These are phyloP conservation scores for Dromiciops gliroides DNA, from an alignment of 2,113 vertebrate genomes.

Conservation along the genomic window DNA sequence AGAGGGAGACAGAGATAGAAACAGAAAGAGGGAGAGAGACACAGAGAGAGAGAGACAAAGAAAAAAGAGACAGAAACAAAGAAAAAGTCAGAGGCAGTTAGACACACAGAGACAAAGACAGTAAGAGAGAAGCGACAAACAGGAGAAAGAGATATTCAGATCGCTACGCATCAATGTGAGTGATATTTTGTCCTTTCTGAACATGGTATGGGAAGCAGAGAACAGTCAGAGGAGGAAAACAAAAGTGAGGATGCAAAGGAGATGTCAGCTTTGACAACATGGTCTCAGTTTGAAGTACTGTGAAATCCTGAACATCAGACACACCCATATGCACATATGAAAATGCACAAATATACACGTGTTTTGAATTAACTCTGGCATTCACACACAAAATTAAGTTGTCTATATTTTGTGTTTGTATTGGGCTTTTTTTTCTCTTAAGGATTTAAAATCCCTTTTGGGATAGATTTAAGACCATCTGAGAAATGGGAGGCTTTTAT, in stretches of 20 bases:
- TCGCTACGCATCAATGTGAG: neutral
- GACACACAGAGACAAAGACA: neutral
- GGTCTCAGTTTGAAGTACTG: constrained; percentile 8
- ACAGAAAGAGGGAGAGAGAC: no score
- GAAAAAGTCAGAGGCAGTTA: neutral
- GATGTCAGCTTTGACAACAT: neutral
- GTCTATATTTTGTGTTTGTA: constrained; percentile 27
- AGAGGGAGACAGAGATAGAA: neutral
- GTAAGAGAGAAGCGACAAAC: neutral
- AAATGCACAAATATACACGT: neutral
- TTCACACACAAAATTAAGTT: constrained; percentile 18
- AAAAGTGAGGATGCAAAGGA: neutral
- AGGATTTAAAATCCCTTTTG: constrained; percentile 33
- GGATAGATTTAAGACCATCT: constrained; percentile 39
- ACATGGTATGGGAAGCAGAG: neutral
- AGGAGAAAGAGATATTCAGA: neutral
- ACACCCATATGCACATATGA: constrained; percentile 23
- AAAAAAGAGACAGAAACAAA: neutral
- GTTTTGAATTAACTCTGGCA: constrained; percentile 10
- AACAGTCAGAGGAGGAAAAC: neutral
- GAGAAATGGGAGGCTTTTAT: constrained; percentile 32
- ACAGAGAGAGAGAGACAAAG: no score
- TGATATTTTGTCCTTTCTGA: neutral
- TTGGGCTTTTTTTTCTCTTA: constrained; percentile 27
- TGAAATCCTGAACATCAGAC: neutral